Evolutionary conservation across 2,113 vertebrate species (phyloP).

Genomic region (Gobius niger): DNA sequence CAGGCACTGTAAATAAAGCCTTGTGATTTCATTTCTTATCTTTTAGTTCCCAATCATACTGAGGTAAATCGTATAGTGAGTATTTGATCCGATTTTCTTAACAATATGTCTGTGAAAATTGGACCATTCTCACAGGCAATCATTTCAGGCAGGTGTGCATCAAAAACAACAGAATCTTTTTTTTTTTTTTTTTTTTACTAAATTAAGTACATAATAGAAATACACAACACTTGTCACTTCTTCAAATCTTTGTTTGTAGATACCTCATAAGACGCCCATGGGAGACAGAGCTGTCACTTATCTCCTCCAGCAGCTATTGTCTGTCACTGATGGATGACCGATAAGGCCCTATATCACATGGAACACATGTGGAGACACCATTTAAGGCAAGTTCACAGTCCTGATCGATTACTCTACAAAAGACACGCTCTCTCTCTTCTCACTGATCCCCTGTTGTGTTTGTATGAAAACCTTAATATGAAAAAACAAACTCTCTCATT

Average conservation of each 20-base stretch:
- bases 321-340: slow-evolving; percentile 9
- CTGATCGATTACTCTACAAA: slow-evolving; percentile 35
- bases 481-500: slow-evolving; percentile 12
- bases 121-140: too few relatives aligned
- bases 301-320: slow-evolving; percentile 11
- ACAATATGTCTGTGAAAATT: too few relatives aligned
- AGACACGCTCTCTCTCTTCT: neutral
- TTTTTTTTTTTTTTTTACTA: too few relatives aligned
- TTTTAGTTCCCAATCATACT: too few relatives aligned
- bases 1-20: too few relatives aligned
- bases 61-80: too few relatives aligned
- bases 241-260: neutral
- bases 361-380: slow-evolving; percentile 22
- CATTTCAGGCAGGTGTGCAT: too few relatives aligned
- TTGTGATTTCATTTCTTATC: too few relatives aligned
- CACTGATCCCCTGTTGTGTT: neutral
- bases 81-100: too few relatives aligned
- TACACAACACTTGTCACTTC: too few relatives aligned
- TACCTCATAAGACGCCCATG: neutral
- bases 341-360: slow-evolving; percentile 14
- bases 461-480: neutral
- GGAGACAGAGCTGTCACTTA: neutral
- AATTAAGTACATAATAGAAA: too few relatives aligned
- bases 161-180: too few relatives aligned
- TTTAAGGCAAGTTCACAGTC: slow-evolving; percentile 22